These are phyloP conservation scores for Drosophila pruinosa DNA, from an alignment of 1,140 invertebrate species.

Conservation along the genomic window DNA sequence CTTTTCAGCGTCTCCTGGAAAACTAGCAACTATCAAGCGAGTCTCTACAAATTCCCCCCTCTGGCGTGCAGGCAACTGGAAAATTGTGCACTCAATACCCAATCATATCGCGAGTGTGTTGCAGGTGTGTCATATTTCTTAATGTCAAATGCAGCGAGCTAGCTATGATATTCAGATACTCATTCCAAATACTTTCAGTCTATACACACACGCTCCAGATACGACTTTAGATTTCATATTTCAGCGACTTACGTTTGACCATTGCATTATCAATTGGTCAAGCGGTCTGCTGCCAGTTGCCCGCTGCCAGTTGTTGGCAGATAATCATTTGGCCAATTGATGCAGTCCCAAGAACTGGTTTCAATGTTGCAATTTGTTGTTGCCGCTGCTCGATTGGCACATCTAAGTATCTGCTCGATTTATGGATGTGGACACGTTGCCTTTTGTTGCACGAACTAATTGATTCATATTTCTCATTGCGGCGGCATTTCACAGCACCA, in stretches of 20 bases:
- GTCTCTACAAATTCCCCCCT: background rate
- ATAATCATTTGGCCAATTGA: slow-evolving; percentile 72
- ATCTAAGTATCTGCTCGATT: slow-evolving; percentile 20
- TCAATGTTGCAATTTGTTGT: slow-evolving; percentile 33
- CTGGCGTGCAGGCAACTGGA: slow-evolving; percentile 70
- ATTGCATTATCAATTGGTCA: slow-evolving; percentile 70
- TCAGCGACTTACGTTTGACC: slow-evolving; percentile 58
- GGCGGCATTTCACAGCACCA: slow-evolving; percentile 41
- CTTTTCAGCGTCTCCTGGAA: slow-evolving; percentile 52
- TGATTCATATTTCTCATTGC: slow-evolving; percentile 71
- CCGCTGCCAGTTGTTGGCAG: slow-evolving; percentile 7
- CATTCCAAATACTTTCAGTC: background rate
- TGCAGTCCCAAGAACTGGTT: slow-evolving; percentile 69
- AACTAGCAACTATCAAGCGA: slow-evolving; percentile 20
- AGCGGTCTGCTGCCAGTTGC: slow-evolving; percentile 24
- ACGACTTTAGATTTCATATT: slow-evolving; percentile 47
- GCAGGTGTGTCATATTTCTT: slow-evolving; percentile 38
- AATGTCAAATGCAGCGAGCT: slow-evolving; percentile 7
- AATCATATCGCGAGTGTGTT: slow-evolving; percentile 50
- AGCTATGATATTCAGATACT: slow-evolving; percentile 25
- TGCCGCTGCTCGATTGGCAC: slow-evolving; percentile 20
- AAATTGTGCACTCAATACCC: slow-evolving; percentile 61
- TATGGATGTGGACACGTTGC: slow-evolving; percentile 48
- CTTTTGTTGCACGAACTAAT: slow-evolving; percentile 77
- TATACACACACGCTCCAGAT: slow-evolving; percentile 31